Conservation (phyloP, 2,113 vertebrate species). For the Sardina pilchardus region DNA sequence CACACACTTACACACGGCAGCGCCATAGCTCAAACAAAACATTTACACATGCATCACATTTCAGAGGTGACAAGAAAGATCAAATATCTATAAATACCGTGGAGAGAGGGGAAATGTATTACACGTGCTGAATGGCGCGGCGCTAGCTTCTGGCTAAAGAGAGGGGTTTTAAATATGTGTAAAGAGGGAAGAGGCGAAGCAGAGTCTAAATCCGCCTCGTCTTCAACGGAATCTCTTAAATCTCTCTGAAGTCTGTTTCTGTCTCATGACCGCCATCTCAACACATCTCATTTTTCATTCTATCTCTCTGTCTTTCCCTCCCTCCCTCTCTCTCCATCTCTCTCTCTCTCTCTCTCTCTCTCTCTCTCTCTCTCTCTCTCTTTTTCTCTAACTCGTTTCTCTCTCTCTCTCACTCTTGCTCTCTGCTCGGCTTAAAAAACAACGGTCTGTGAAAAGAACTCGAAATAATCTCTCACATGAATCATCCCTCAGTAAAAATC, state of each 20-base stretch:
- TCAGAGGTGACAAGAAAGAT: neutral
- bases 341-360: neutral
- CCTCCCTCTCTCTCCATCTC: neutral
- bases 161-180: slow-evolving; percentile 8
- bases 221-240: slow-evolving; percentile 67
- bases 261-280: slow-evolving; percentile 51
- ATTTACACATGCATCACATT: neutral
- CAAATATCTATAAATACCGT: neutral
- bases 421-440: slow-evolving; percentile 15
- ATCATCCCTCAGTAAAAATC: slow-evolving; percentile 53
- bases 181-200: slow-evolving; percentile 58
- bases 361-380: neutral
- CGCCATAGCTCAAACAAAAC: slow-evolving; percentile 11
- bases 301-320: neutral
- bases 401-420: neutral
- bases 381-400: slow-evolving; percentile 28
- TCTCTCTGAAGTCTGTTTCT: slow-evolving; percentile 56
- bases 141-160: slow-evolving; percentile 10
- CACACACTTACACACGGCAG: neutral
- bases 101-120: neutral
- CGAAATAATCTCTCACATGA: slow-evolving; percentile 58
- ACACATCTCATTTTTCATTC: neutral
- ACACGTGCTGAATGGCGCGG: neutral
- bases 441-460: slow-evolving; percentile 57
- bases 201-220: slow-evolving; percentile 61